These are phyloP conservation scores for Drosophila monieri DNA, from an alignment of 2,888 invertebrate genomes.

Conservation along the genomic window DNA sequence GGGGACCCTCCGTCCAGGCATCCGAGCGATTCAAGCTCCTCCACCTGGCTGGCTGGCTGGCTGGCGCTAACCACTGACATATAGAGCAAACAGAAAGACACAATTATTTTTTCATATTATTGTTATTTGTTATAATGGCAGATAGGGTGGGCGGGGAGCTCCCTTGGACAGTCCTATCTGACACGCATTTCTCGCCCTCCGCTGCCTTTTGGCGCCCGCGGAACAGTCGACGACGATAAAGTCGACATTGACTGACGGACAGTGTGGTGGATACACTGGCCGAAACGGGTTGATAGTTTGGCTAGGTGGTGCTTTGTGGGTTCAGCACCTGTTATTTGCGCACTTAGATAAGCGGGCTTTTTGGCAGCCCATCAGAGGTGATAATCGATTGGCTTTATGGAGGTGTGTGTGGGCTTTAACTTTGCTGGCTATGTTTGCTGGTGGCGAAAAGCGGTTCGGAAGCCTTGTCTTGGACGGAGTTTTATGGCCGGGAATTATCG, in stretches of 20 bases:
- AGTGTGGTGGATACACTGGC: slow-evolving; percentile 51
- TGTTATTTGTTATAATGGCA: slow-evolving; percentile 49
- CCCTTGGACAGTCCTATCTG: slow-evolving; percentile 41
- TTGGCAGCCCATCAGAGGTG: slow-evolving; percentile 55
- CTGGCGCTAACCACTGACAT: slow-evolving; percentile 58
- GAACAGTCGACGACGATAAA: slow-evolving; percentile 62
- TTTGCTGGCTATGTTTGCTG: slow-evolving; percentile 26
- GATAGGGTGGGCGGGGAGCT: slow-evolving; percentile 33
- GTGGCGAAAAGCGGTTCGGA: slow-evolving; percentile 14
- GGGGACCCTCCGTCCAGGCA: slow-evolving; percentile 19
- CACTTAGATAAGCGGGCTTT: slow-evolving; percentile 67
- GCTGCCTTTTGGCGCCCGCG: slow-evolving; percentile 19
- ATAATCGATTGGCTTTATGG: slow-evolving; percentile 48
- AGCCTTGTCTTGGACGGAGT: slow-evolving; percentile 16
- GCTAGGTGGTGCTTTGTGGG: background rate
- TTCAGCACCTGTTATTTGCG: slow-evolving; percentile 49
- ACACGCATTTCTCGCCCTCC: slow-evolving; percentile 49
- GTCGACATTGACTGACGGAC: slow-evolving; percentile 62
- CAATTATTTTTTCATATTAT: slow-evolving; percentile 55
- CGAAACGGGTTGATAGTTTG: slow-evolving; percentile 35
- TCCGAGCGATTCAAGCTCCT: background rate
- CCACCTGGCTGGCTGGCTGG: slow-evolving; percentile 43
- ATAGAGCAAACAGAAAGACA: slow-evolving; percentile 49
- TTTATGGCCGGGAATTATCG: slow-evolving; percentile 33
- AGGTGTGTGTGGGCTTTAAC: background rate